Evolutionary conservation across 2,797 vertebrate genomes (phyloP).

Genomic region (Onychomys leucogaster): DNA sequence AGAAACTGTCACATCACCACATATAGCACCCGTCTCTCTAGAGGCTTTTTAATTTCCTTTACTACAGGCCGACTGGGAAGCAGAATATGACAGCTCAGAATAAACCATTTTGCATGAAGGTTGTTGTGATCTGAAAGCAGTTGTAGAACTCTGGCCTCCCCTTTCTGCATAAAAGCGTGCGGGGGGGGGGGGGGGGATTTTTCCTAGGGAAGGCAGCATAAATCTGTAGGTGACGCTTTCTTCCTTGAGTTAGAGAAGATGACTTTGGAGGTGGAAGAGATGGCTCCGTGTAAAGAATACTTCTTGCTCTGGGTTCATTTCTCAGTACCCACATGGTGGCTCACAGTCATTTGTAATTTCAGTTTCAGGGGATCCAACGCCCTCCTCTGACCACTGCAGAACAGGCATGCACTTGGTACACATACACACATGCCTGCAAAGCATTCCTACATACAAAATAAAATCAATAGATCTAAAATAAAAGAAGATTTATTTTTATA

Average conservation of each 20-base stretch:
- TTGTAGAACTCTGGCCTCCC: neutral
- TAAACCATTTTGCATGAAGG: neutral
- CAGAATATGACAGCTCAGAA: neutral
- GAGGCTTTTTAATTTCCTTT: neutral
- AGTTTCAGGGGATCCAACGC: neutral
- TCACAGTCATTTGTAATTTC: neutral
- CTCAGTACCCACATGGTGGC: neutral
- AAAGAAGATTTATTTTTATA: neutral
- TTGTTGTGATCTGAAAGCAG: neutral
- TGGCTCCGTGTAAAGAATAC: neutral
- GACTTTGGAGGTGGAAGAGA: neutral
- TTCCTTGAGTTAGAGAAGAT: neutral
- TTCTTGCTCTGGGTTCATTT: neutral
- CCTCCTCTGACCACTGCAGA: neutral
- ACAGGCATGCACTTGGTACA: neutral
- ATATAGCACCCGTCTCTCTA: neutral
- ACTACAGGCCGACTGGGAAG: neutral
- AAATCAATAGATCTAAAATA: neutral
- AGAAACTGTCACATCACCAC: neutral
- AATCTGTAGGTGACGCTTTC: constrained; percentile 2
- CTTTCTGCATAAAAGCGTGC: neutral
- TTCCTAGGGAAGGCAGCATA: neutral
- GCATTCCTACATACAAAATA: neutral
- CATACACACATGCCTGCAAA: neutral
- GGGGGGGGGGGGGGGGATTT: neutral